Evolutionary conservation across 1,140 invertebrate genomes (phyloP).

Genomic region (Drosophila obscura): DNA sequence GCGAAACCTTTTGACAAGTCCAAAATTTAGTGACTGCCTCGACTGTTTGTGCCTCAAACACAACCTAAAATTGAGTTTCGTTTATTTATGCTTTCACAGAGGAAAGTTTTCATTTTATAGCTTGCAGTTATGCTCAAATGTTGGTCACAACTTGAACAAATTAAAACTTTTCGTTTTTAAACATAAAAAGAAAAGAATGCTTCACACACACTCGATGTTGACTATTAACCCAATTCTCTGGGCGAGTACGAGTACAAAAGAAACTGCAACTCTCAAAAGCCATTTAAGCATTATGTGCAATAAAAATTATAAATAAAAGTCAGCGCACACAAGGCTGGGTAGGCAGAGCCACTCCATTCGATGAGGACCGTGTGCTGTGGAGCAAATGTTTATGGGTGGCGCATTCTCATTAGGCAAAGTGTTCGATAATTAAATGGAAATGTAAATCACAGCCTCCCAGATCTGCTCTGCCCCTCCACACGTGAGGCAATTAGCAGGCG

Average conservation of each 20-base stretch:
- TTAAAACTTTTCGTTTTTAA: conserved; percentile 26
- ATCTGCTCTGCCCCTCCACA: conserved; percentile 13
- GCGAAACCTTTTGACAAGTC: no score
- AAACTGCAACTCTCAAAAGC: conserved; percentile 58
- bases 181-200: conserved; percentile 36
- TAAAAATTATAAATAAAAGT: conserved; percentile 66
- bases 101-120: not conserved
- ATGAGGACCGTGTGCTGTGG: conserved; percentile 5
- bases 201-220: conserved; percentile 4
- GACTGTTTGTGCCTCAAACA: no score
- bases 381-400: conserved; percentile 45
- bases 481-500: conserved; percentile 54
- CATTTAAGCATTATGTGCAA: conserved; percentile 65
- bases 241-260: conserved; percentile 27
- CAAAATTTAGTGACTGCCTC: no score
- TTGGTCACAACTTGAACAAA: conserved; percentile 18
- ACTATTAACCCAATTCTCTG: conserved; percentile 67
- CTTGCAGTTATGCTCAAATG: not conserved
- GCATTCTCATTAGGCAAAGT: conserved; percentile 53
- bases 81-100: no score
- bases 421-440: conserved; percentile 65
- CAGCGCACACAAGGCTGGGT: not conserved
- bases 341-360: not conserved
- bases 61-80: no score
- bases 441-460: conserved; percentile 49